Evolutionary conservation across 2,113 vertebrate species (phyloP), one percentile per base, ranked within the genome.

Genomic region (Aplodontia rufa): DNA sequence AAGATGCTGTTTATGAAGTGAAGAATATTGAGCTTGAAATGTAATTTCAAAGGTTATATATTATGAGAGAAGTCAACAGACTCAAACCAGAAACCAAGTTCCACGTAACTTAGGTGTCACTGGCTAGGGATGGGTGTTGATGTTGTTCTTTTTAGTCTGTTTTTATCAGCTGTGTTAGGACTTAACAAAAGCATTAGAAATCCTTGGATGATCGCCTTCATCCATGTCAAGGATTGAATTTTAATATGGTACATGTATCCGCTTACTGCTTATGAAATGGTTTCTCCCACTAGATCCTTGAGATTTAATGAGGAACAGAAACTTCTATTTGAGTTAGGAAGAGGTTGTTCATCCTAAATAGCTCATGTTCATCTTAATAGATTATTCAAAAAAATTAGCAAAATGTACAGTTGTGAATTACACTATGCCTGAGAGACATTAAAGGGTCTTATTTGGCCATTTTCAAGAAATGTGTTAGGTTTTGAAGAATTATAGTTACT

Each of bases 391-490:
- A 71, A 93, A 80, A 75, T 22, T 45, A 72, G 66, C 62, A 51
- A 76, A 86, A 78, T 71, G 72, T 11, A 60, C 32, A 14, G 35
- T 11, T 69, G 42, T 91, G 42, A 91, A 74, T 51, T 83, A 35
- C 17, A n/a, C 85, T 8, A 35, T 64, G n/a, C 0, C 58, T 32
- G 26, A 82, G 51, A 83, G 24, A 30, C 19, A 9, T 12, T 13
- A 55, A 40, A 89, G 32, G 68, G 1, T 69, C 87, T 93, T 47
- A 64, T 95, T 81, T 8, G 37, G 28, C 37, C 30, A 74, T 72
- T 96, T 87, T 81, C 42, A 92, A 96, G 51, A 87, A 90, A 87
- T 10, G 1, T 47, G 47, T 79, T 91, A 74, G 24, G 83, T 76
- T 93, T 87, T 66, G 26, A 72, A 72, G 69, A 93, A 91, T 89